phyloP scores from a whole-genome alignment of 2,797 vertebrate species.

The Myiotriccus ornatus region DNA sequence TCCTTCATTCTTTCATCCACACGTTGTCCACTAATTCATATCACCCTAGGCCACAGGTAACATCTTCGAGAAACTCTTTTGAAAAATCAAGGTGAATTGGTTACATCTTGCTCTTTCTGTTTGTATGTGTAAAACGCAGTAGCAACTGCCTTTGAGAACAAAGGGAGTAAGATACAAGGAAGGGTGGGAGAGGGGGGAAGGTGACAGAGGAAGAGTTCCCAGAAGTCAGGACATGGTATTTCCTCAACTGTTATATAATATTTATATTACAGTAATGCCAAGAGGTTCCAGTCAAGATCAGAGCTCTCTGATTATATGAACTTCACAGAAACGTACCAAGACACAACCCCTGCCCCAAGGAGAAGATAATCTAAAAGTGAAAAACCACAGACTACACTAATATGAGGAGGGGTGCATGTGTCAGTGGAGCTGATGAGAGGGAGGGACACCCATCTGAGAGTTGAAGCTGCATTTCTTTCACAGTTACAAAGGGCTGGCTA shows the following conservation, averaged over 20 bases:
- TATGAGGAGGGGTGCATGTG: not conserved
- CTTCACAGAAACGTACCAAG: not conserved
- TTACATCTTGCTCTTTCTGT: not conserved
- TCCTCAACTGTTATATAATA: constrained; percentile 7
- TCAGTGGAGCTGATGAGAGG: not conserved
- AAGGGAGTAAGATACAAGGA: not conserved
- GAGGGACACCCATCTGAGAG: not conserved
- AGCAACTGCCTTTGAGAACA: not conserved
- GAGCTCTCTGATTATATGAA: not conserved
- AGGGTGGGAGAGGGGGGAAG: rapidly evolving
- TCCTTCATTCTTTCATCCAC: not conserved
- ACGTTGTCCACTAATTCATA: not conserved
- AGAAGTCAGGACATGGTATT: not conserved
- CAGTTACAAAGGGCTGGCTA: not conserved
- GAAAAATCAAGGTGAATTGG: not conserved
- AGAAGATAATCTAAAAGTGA: not conserved
- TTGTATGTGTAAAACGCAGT: not conserved
- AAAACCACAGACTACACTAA: not conserved
- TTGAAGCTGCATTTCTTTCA: not conserved
- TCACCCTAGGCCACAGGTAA: not conserved
- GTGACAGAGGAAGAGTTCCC: not conserved
- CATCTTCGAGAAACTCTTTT: not conserved
- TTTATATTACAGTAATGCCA: constrained; percentile 10
- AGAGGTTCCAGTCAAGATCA: constrained; percentile 14
- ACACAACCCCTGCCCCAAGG: not conserved